Evolutionary conservation across 1,140 invertebrate species (phyloP), one percentile per base, ranked within the genome.

Genomic region (Oscheius sp.): DNA sequence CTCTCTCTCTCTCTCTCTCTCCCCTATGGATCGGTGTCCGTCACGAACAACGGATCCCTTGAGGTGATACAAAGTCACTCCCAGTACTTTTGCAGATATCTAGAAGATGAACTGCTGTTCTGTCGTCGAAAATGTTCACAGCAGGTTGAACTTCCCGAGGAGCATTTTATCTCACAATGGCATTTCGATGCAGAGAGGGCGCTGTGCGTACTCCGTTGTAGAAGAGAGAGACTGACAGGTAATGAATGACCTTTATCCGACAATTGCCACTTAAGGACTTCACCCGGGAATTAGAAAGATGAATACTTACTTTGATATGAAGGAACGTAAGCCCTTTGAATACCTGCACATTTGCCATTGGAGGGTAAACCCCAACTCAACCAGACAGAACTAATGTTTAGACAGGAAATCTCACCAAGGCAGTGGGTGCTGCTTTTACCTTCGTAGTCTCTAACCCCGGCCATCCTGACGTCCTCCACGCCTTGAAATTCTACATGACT

Each of bases 301-400:
- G 69, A 49, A 35, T 15, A 38, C n/a, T 1, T 71, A 71, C 26
- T 58, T 61, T 23, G 69, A 71, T 34, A 29, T 71, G 15, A 42
- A 71, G 28, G 69, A 71, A 23, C 36, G 69, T 1, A 71, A 71
- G 18, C 69, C 69, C 3, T 71, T 61, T 38, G 52, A 71, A 34
- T 71, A 71, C 42, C 58, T 71, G 35, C 69, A 71, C 32, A 71
- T 71, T 13, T 71, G 69, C 26, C 59, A 71, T 65, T 71, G 61
- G 61, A 63, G 35, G 10, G 61, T 63, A 34, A n/a, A n/a, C n/a
- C n/a, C n/a, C n/a, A n/a, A n/a, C n/a, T n/a, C 38, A 42, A 42
- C 38, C n/a, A n/a, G 23, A 23, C 15, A 55, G 28, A 55, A 55
- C 4, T 4, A 55, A 55, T 13, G 49, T 55, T 23, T 34, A 68